Conservation (phyloP, 1,140 invertebrate species). For the Palaemon carinicauda region DNA sequence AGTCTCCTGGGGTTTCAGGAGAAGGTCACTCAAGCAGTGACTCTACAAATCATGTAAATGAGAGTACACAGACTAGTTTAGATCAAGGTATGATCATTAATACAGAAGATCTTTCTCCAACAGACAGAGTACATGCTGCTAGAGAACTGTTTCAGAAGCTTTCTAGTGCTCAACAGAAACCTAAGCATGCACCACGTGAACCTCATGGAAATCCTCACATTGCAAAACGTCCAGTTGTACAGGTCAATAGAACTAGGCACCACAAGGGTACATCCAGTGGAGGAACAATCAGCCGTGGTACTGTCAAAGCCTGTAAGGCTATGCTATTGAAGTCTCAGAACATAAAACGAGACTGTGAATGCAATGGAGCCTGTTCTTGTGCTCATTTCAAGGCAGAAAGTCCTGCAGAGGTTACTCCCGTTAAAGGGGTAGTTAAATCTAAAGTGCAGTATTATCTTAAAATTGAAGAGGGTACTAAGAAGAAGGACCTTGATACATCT, state of each 20-base stretch:
- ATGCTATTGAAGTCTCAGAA: constrained; percentile 17
- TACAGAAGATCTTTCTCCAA: background rate
- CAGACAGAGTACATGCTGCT: constrained; percentile 23
- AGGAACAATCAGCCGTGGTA: constrained; percentile 38
- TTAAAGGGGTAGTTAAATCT: constrained; percentile 10
- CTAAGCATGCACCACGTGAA: background rate
- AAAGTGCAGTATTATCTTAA: constrained; percentile 35
- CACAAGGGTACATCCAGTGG: background rate
- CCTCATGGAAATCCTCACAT: background rate
- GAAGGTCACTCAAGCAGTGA: background rate
- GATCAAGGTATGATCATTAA: background rate
- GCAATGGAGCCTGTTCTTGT: constrained; percentile 39
- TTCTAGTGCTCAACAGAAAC: constrained; percentile 1
- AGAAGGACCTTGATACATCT: background rate
- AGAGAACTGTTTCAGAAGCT: constrained; percentile 37
- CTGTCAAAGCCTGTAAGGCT: constrained; percentile 38
- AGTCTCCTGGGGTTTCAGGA: background rate
- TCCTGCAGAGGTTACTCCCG: background rate
- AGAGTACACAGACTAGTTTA: constrained; percentile 34
- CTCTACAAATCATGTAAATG: constrained; percentile 10
- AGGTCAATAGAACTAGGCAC: background rate
- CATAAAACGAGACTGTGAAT: constrained; percentile 7
- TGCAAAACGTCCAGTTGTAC: background rate
- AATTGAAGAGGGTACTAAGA: constrained; percentile 20
- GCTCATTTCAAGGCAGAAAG: constrained; percentile 7